Conservation (phyloP, 2,113 vertebrate species). For the Echinops telfairi region DNA sequence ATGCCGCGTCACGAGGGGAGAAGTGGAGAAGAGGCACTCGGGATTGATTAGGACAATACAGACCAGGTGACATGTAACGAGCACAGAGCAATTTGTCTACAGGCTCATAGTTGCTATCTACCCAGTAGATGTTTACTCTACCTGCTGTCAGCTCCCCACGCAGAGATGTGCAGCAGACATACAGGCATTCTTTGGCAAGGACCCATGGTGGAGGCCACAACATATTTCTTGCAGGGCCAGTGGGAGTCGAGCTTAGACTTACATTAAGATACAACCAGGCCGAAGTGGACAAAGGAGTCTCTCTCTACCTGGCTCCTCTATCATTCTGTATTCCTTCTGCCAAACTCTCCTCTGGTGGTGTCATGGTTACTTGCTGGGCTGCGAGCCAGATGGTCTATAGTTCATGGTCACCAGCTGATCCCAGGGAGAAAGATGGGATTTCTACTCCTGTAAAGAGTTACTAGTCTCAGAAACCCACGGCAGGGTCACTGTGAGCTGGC, state of each 20-base stretch:
- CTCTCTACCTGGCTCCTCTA: background rate
- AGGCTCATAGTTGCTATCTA: background rate
- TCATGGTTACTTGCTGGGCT: too few species aligned
- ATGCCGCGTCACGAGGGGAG: background rate
- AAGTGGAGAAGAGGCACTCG: background rate
- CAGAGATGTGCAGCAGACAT: background rate
- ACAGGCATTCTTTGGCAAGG: background rate
- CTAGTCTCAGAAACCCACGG: too few species aligned
- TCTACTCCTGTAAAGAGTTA: too few species aligned
- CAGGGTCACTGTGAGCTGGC: too few species aligned
- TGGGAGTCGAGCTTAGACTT: background rate
- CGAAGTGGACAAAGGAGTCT: background rate
- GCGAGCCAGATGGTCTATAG: too few species aligned
- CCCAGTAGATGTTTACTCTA: background rate
- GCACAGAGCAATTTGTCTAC: background rate
- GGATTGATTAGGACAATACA: background rate
- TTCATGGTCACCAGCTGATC: too few species aligned
- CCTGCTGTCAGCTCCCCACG: background rate
- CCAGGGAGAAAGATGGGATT: too few species aligned
- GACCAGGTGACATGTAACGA: slow-evolving; percentile 15
- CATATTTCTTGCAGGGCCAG: background rate
- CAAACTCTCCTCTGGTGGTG: background rate
- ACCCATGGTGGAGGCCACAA: background rate
- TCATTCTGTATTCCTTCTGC: background rate
- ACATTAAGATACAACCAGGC: background rate